phyloP scores from a whole-genome alignment of 2,888 invertebrate genomes.

The Erpobdella octoculata region DNA sequence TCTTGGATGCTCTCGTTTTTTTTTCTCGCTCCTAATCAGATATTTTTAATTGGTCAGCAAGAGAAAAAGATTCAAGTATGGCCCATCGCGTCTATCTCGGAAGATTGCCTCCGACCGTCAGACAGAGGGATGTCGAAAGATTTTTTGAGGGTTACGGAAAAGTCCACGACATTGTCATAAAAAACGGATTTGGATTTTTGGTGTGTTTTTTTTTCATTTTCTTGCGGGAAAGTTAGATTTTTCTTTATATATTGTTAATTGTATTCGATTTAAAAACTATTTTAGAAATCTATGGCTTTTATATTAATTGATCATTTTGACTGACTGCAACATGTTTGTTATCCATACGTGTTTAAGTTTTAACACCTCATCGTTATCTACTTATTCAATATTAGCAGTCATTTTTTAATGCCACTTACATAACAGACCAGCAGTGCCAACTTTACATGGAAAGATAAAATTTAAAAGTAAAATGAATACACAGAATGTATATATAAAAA shows the following conservation, averaged over 20 bases:
- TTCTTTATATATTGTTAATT: conserved; percentile 9
- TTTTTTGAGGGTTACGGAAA: conserved; percentile 92
- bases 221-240: not conserved
- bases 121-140: conserved; percentile 86
- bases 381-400: no score
- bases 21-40: no score
- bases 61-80: no score
- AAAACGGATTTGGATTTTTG: conserved; percentile 25
- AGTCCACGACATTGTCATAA: conserved; percentile 77
- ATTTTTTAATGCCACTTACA: no score
- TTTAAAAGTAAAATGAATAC: no score
- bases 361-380: no score
- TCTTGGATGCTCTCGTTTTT: no score
- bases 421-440: no score
- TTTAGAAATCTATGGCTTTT: not conserved
- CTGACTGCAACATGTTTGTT: not conserved
- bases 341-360: not conserved
- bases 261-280: not conserved
- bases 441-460: no score
- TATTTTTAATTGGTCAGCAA: no score
- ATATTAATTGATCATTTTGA: not conserved
- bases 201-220: conserved; percentile 11
- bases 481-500: no score
- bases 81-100: conserved; percentile 63
- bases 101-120: conserved; percentile 66